phyloP scores from a whole-genome alignment of 2,797 vertebrate species.

The Varecia variegata region DNA sequence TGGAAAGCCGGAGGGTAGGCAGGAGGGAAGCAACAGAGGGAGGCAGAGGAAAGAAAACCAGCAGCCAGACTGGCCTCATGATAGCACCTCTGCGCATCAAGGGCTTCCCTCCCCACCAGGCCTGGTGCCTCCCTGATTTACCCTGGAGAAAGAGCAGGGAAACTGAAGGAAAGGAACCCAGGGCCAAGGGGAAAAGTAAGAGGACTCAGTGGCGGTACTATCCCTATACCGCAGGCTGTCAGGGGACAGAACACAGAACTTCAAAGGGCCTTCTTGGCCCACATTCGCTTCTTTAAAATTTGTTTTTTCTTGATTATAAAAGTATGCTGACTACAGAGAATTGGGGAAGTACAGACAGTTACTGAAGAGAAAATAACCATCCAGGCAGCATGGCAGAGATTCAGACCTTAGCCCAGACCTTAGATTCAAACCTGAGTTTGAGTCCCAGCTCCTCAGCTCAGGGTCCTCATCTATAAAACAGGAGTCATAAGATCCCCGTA shows the following conservation, averaged over 20 bases:
- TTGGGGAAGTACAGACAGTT: neutral
- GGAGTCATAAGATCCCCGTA: neutral
- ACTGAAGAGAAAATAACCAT: neutral
- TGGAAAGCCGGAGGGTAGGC: neutral
- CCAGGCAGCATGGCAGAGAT: neutral
- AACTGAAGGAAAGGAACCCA: neutral
- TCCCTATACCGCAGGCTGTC: neutral
- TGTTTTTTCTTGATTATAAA: neutral
- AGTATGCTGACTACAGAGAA: neutral
- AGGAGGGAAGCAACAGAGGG: neutral
- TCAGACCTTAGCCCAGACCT: neutral
- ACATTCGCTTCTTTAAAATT: neutral
- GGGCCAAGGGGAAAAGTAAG: neutral
- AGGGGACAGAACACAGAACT: neutral
- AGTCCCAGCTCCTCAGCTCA: neutral
- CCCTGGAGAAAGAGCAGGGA: neutral
- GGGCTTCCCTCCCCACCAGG: neutral
- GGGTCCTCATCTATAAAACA: neutral
- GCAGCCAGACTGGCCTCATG: neutral
- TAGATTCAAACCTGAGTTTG: too few species aligned
- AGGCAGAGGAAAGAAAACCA: neutral
- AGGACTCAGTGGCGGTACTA: neutral
- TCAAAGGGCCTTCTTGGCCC: neutral
- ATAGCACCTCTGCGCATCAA: neutral
- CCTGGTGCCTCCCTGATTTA: neutral